Base-by-base conservation (phyloP, 1,140 invertebrate species). In the Tetramorium parvispinum region DNA sequence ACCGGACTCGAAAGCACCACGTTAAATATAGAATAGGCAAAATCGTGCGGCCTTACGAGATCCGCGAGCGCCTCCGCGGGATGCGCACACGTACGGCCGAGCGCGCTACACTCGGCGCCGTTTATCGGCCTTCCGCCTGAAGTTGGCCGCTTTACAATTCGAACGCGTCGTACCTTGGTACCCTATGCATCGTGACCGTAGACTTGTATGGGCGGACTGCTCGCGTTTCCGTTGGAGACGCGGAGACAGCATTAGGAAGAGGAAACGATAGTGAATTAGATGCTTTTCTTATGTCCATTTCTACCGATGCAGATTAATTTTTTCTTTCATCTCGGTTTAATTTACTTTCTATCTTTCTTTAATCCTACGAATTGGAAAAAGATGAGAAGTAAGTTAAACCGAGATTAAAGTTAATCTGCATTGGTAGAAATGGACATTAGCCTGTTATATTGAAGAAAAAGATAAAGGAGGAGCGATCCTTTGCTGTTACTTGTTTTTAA, bases 21-120 rank as follows among this genome's bases (percentile, higher is more conserved):
- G 83, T 85, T 85, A 85, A 85, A 85, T 85, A 85, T 85, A 85
- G 76, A 40, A 85, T 68, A 32, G 3, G 65, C 40, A 18, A 81
- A 79, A 65, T 73, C 24, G 40, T 21, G 11, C 37, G 18, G 40
- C 13, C 40, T 27, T 3, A 24, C 49, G 11, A 10, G 24, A 83
- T 81, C 37, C 49, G 37, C 65, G 78, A 81, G 77, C 63, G 63
- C 63, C 49, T 70, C 13, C 21, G 21, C 46, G 49, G 10, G 63
- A 82, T 73, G 79, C 79, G 53, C 79, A 4, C 24, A 37, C 65
- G 21, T 59, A 3, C 32, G 32, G 32, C 24, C 66, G 11, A 27
- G 55, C 18, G 32, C 16, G 27, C 13, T 70, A 55, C 10, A 32
- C 46, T 68, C 40, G 21, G 57, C 63, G 32, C 24, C 63, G 46